Conservation (phyloP, 2,797 vertebrate species). For the Phataginus tetradactyla region DNA sequence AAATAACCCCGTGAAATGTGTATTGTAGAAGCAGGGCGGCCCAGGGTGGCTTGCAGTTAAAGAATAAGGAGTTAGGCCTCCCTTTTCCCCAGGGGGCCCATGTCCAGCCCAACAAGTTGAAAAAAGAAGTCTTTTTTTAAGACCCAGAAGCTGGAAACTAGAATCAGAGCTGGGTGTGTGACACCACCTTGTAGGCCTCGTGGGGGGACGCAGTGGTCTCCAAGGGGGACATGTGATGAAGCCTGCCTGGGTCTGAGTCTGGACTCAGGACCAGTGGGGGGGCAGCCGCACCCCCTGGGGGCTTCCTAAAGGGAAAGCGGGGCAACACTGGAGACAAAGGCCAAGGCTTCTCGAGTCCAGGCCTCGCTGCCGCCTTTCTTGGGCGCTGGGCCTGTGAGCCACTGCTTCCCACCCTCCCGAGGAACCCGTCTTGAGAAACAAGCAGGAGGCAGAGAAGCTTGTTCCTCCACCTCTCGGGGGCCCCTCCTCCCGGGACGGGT, state of each 20-base stretch:
- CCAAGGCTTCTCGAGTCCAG: accelerated
- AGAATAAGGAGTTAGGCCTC: background rate
- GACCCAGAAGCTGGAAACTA: background rate
- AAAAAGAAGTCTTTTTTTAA: too few relatives aligned
- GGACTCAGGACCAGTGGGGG: accelerated
- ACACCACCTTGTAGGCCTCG: accelerated
- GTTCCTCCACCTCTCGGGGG: too few relatives aligned
- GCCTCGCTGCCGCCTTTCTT: background rate
- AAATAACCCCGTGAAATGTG: conserved; percentile 79
- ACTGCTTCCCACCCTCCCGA: too few relatives aligned
- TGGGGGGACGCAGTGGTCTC: background rate
- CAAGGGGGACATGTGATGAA: background rate
- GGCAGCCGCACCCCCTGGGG: too few relatives aligned
- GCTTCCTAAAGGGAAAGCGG: too few relatives aligned
- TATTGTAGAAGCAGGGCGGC: background rate
- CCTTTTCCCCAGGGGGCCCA: background rate
- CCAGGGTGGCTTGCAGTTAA: accelerated
- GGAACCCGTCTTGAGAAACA: background rate
- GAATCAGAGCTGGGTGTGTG: background rate
- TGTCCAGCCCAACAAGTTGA: background rate
- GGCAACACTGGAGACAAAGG: accelerated
- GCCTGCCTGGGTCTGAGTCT: accelerated
- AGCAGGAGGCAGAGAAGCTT: accelerated
- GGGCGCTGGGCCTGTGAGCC: background rate
- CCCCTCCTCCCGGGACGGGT: accelerated